Evolutionary conservation across 2,113 vertebrate species (phyloP).

Genomic region (Psilopogon haemacephalus): DNA sequence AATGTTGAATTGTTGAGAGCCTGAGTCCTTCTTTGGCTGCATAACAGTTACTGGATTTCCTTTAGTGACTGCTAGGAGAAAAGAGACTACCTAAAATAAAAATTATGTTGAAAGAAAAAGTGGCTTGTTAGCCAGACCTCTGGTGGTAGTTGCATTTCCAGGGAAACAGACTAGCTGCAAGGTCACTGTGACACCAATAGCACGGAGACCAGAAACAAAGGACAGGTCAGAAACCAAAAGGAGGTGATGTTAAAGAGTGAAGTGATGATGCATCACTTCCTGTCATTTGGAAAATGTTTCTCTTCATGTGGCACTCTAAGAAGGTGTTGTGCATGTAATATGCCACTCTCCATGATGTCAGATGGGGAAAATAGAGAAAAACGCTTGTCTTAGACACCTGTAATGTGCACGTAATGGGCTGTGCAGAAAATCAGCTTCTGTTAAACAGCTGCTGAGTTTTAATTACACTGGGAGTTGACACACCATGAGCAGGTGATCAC

Average conservation of each 20-base stretch:
- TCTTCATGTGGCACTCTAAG: background rate
- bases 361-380: background rate
- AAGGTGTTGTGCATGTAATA: background rate
- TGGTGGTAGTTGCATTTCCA: background rate
- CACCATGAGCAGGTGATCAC: background rate
- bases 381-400: background rate
- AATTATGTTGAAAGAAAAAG: background rate
- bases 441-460: background rate
- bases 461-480: background rate
- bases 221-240: background rate
- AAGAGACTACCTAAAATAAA: background rate
- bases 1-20: background rate
- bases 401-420: background rate
- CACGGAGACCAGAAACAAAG: background rate
- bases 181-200: rapidly evolving
- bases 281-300: background rate
- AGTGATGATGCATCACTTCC: background rate
- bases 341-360: background rate
- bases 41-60: background rate
- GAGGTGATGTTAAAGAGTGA: background rate
- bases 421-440: background rate
- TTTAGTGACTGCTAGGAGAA: background rate
- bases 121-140: background rate
- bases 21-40: background rate
- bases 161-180: background rate